Evolutionary conservation across 2,113 vertebrate genomes (phyloP), one percentile per base, ranked within the genome.

Genomic region (Toxostoma redivivum): DNA sequence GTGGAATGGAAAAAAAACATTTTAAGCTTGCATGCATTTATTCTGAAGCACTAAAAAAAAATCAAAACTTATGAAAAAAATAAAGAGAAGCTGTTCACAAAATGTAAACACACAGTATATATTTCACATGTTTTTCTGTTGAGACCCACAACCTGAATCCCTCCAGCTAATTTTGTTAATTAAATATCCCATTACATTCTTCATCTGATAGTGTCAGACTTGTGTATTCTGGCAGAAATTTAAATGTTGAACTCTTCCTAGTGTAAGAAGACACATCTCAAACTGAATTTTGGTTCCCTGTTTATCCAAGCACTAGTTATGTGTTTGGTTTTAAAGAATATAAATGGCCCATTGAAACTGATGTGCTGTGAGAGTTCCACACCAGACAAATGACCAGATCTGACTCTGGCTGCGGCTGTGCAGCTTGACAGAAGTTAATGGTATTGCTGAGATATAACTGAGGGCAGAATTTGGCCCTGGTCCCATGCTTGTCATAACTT

Each of bases 201-300:
- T 71, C 80, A 92, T 92, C 69, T 96, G 90, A 96, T 88, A 97
- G 88, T 23, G 24, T 92, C 83, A 72, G 82, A 21, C 69, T 92
- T 95, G 95, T 94, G n/a, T 95, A 90, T 64, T 90, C 88, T 96
- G 95, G 92, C 95, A 97, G 80, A 84, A 94, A 81, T 35, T 37
- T 94, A 31, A 72, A 81, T 6, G 72, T 57, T 90, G 69, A 91
- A 90, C 72, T 76, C 86, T 94, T 96, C 72, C 42, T 92, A 60
- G 80, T 35, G 57, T 94, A 95, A 95, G 76, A 74, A 65, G 88
- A 86, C 69, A 93, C 90, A 94, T 92, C 77, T 88, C 72, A 95
- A 81, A 94, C 80, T 86, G 87, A 53, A 69, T 94, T 96, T 93
- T 64, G 44, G 30, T 88, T 91, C 92, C 71, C 14, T 78, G 8